Conservation (phyloP, 2,888 invertebrate species). For the Scaptomyza polygonia region DNA sequence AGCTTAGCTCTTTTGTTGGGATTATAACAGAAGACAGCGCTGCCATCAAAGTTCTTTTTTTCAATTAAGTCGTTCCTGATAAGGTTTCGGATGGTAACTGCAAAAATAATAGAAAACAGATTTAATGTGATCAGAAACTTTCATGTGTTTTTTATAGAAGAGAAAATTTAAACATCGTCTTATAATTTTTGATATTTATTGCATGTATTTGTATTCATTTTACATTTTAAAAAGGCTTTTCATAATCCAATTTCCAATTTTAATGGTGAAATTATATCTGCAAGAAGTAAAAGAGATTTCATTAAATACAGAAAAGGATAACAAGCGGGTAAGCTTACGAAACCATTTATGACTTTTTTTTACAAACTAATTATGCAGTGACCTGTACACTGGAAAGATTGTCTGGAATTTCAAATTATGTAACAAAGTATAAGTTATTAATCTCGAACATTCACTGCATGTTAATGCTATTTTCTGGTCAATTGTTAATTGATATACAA, state of each 20-base stretch:
- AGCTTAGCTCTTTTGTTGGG: conserved; percentile 50
- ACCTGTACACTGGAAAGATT: neutral
- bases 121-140: neutral
- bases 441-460: conserved; percentile 2
- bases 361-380: conserved; percentile 4
- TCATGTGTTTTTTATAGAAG: neutral
- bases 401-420: neutral
- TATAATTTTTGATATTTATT: neutral
- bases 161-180: neutral
- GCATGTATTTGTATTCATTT: neutral
- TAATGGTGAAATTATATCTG: no score
- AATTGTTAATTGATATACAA: conserved; percentile 40
- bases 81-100: conserved; percentile 18
- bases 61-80: neutral
- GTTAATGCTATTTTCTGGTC: conserved; percentile 19
- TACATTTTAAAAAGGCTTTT: neutral
- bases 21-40: conserved; percentile 35
- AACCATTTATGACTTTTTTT: neutral
- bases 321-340: conserved; percentile 10
- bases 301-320: neutral
- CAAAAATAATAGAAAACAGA: conserved; percentile 24
- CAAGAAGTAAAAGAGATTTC: neutral
- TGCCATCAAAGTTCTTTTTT: conserved; percentile 39
- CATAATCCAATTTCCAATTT: no score
- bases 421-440: no score